Evolutionary conservation across 1,140 invertebrate species (phyloP), one percentile per base, ranked within the genome.

Genomic region (Dendroctonus valens): DNA sequence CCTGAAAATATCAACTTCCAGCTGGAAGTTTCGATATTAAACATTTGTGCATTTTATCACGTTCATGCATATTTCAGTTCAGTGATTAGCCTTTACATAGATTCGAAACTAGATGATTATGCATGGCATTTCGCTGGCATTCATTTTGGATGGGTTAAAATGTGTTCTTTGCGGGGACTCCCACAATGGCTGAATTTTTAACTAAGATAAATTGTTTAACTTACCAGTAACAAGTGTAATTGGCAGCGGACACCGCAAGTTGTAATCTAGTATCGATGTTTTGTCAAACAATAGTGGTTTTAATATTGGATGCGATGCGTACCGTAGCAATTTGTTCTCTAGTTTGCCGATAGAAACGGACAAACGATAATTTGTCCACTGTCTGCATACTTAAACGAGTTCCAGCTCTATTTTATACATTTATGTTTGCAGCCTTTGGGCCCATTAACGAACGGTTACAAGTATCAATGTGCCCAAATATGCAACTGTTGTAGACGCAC

Each of bases 331-430:
- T 40, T 51, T 50, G 39, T 61, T 11, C 8, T 52, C 39, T 41
- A 61, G 39, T 50, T 52, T 61, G 59, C 50, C 59, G 59, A 61
- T 61, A 52, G 59, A 52, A 61, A 50, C 37, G 12, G 59, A 52
- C 59, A 61, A 46, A 49, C 39, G 61, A 48, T 59, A 59, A 48
- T 59, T 46, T 39, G 57, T 59, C 41, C 48, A 61, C 37, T 37
- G 40, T 48, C 50, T 71, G 74, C 72, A 73, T 74, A 69, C 68
- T 74, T 72, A 75, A 75, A 50, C 58, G 50, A 49, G 26, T 49
- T 60, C 39, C 38, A 48, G 38, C 11, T 37, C 46, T 48, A 8
- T 60, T 60, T 54, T 54, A 54, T 54, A 12, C 26, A 54, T 54
- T 54, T 39, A 54, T 54, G 39, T 38, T 54, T 54, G 26, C 26